These are phyloP conservation scores for Trichogramma evanescens DNA, from an alignment of 2,888 invertebrate species.

Conservation along the genomic window DNA sequence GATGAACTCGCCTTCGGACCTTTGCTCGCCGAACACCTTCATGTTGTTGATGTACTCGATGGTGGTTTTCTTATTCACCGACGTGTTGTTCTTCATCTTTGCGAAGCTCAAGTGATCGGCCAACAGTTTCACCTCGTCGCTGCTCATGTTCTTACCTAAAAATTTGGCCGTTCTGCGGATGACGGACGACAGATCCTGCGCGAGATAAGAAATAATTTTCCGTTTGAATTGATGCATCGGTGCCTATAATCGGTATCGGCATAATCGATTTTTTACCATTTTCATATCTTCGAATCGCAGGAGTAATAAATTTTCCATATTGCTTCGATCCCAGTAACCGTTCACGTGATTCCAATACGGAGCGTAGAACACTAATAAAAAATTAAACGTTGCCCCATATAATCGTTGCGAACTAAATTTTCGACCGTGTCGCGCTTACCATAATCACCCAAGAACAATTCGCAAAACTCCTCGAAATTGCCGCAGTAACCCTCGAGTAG, in stretches of 20 bases:
- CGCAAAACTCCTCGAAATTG: conserved; percentile 54
- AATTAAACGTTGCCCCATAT: not conserved
- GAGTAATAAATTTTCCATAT: conserved; percentile 30
- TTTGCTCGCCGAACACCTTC: conserved; percentile 20
- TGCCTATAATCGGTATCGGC: not conserved
- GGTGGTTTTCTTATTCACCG: conserved; percentile 48
- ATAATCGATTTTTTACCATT: conserved; percentile 20
- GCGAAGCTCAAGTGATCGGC: conserved; percentile 55
- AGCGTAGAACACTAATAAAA: conserved; percentile 24
- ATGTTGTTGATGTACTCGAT: conserved; percentile 39
- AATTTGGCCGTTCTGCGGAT: conserved; percentile 49
- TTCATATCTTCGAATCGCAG: conserved; percentile 38
- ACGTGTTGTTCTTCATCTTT: conserved; percentile 54
- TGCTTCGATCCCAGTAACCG: conserved; percentile 30
- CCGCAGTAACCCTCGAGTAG: conserved; percentile 54
- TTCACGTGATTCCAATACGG: conserved; percentile 35
- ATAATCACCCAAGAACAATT: conserved; percentile 51
- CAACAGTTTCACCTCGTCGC: conserved; percentile 47
- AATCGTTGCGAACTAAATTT: not conserved
- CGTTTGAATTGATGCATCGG: not conserved
- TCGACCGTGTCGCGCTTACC: conserved; percentile 52
- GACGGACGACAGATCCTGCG: conserved; percentile 7
- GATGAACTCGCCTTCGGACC: conserved; percentile 45
- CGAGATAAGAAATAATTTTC: not conserved
- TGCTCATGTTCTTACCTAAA: conserved; percentile 47